A percentile compares a stretch with the other conserved stretches of the same genome.
Evolutionary conservation across 2,888 invertebrate species (phyloP).

Genomic region (Troides oblongomaculatus): DNA sequence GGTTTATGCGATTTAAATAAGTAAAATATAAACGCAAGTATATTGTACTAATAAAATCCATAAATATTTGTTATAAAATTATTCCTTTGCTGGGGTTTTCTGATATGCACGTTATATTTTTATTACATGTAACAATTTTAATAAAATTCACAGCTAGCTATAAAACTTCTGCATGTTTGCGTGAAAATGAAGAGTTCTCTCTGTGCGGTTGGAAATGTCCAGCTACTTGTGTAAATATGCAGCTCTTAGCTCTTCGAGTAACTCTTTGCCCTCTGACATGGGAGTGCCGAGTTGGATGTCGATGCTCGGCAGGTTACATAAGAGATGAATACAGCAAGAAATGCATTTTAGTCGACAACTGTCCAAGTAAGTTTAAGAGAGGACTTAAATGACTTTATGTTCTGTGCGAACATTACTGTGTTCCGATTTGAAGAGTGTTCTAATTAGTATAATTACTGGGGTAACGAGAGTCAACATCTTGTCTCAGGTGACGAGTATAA

Average conservation of each 20-base stretch:
- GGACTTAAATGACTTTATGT: no score
- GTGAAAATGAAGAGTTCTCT: conserved; percentile 59
- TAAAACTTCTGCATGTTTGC: conserved; percentile 56
- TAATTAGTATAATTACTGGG: no score
- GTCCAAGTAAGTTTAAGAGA: conserved; percentile 52
- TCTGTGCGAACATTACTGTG: no score
- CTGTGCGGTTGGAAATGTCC: conserved; percentile 68
- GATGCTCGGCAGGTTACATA: conserved; percentile 61
- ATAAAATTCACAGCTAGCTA: conserved; percentile 35
- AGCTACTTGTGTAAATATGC: conserved; percentile 65
- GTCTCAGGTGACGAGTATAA: no score
- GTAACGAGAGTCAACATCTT: no score
- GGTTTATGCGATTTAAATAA: no score
- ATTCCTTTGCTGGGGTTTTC: conserved; percentile 3
- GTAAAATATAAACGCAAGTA: no score
- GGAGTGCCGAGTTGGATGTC: conserved; percentile 66
- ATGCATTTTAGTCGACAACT: conserved; percentile 58
- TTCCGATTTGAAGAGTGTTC: no score
- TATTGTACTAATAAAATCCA: no score
- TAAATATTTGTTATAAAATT: not conserved
- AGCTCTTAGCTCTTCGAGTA: conserved; percentile 39
- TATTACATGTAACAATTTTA: conserved; percentile 8
- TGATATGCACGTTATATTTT: conserved; percentile 17
- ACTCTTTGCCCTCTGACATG: conserved; percentile 53
- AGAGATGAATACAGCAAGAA: conserved; percentile 61